Evolutionary conservation across 2,797 vertebrate species (phyloP), one percentile per base, ranked within the genome.

Genomic region (Spinus olivaceus): DNA sequence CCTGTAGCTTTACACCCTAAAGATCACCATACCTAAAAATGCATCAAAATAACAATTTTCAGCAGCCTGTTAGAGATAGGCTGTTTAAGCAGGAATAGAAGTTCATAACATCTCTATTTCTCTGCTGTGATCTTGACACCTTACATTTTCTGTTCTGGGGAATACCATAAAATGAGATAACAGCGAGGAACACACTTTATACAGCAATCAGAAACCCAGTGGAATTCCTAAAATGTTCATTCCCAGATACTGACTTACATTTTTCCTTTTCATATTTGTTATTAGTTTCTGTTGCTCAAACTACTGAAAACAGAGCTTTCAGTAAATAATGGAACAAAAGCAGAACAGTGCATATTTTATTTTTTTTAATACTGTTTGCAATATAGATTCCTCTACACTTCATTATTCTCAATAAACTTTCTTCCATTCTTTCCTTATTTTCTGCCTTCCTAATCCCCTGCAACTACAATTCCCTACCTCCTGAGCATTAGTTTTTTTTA

Each of bases 31-130:
- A 72, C 54, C 78, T 81, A 91, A 73, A 94, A 92, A 92, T 33
- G 90, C 78, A 93, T 93, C 96, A 94, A 94, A 95, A 95, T 93
- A 95, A 94, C 88, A 94, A 93, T 86, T 95, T 95, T 82, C 93
- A 94, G 60, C 56, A 90, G 86, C 61, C 56, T 89, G 88, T 49
- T 70, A 77, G 47, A 96, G 71, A 93, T 21, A 81, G 78, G 64
- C 50, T 76, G 92, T 86, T 95, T 95, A 95, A 95, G 74, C 19
- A 84, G 39, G 71, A 95, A 94, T 53, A 76, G 74, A 94, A 93
- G 83, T 92, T 88, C 86, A 3, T 63, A 92, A 88, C 63, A 80
- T 70, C 93, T 81, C 83, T 77, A 93, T 94, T 92, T 90, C 67
- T 74, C 74, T 90, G 67, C 81, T 92, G 59, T 74, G 74, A 90